Percentiles rank a stretch among this genome's conserved stretches.
These are phyloP conservation scores for Dallia pectoralis DNA, from an alignment of 2,797 vertebrate species.

Conservation along the genomic window DNA sequence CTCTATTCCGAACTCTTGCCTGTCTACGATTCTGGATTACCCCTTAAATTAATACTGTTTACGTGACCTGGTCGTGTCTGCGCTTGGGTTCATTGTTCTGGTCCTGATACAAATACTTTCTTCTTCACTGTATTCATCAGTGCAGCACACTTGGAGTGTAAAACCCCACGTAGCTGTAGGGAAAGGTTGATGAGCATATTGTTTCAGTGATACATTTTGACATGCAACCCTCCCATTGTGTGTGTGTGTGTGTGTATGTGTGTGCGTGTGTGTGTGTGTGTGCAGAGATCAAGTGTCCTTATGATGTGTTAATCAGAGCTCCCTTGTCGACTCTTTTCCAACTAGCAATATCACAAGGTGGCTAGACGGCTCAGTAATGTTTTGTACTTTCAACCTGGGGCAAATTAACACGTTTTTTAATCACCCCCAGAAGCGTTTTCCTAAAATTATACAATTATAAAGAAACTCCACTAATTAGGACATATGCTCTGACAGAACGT, in stretches of 20 bases:
- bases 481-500: neutral
- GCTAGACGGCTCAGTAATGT: neutral
- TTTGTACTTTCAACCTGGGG: conserved; percentile 26
- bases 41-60: too few species aligned
- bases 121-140: too few species aligned
- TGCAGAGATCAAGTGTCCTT: neutral
- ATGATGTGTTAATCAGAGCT: neutral
- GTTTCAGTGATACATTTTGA: neutral
- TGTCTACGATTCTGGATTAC: too few species aligned
- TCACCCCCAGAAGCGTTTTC: conserved; percentile 18
- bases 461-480: conserved; percentile 13
- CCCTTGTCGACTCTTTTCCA: neutral
- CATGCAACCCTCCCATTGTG: neutral
- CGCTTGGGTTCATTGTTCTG: too few species aligned
- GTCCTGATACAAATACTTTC: too few species aligned
- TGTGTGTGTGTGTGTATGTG: neutral
- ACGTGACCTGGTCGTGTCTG: too few species aligned
- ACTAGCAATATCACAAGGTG: neutral
- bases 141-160: too few species aligned
- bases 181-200: neutral
- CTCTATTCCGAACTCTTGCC: too few species aligned
- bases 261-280: conserved; percentile 1
- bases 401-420: conserved; percentile 26
- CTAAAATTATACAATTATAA: conserved; percentile 25
- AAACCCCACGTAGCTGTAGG: too few species aligned